phyloP scores from a whole-genome alignment of 2,797 vertebrate genomes.

The Heliangelus exortis region DNA sequence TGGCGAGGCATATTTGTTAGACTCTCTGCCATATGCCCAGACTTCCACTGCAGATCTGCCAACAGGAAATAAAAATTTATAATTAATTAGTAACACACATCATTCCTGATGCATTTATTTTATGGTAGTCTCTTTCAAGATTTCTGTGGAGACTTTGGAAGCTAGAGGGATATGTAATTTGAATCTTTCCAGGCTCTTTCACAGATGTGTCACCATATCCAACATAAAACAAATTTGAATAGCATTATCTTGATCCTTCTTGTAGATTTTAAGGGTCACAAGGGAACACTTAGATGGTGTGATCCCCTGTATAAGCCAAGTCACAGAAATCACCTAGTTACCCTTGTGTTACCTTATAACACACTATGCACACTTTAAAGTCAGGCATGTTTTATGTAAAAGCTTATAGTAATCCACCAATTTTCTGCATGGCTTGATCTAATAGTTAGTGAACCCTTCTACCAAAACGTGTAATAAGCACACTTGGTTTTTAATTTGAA shows the following conservation, averaged over 20 bases:
- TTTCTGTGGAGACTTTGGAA: background rate
- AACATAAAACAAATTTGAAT: background rate
- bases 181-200: background rate
- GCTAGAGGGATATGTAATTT: background rate
- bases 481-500: background rate
- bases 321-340: background rate
- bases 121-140: background rate
- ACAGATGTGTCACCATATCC: background rate
- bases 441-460: background rate
- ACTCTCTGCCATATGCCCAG: slow-evolving; percentile 90
- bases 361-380: background rate
- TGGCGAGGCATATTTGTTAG: slow-evolving; percentile 97
- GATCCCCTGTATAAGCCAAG: background rate
- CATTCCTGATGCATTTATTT: background rate
- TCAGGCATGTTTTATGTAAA: background rate
- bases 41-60: slow-evolving; percentile 95
- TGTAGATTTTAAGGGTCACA: background rate
- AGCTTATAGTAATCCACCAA: background rate
- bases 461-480: background rate
- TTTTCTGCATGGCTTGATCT: background rate
- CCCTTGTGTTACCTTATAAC: background rate
- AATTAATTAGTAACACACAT: background rate
- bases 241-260: background rate
- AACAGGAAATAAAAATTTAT: background rate
- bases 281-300: background rate